Percentiles rank a stretch among this genome's conserved stretches.
phyloP scores from a whole-genome alignment of 2,888 invertebrate genomes.

The Cosmia pyralina region DNA sequence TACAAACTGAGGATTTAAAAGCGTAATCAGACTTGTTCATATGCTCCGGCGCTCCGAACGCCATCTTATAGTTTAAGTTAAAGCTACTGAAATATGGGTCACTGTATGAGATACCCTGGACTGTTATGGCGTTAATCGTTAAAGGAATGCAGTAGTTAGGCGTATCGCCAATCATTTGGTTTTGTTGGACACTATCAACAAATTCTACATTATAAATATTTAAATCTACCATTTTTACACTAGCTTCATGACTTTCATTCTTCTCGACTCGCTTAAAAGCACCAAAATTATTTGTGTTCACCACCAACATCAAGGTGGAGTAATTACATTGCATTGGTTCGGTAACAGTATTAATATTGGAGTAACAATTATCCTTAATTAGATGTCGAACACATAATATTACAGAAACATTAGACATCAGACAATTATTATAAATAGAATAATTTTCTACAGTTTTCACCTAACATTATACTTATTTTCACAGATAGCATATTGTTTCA shows the following conservation, averaged over 20 bases:
- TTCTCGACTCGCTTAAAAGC: constrained; percentile 90
- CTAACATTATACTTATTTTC: constrained; percentile 91
- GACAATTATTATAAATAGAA: constrained; percentile 91
- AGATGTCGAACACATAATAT: constrained; percentile 92
- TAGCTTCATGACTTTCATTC: constrained; percentile 90
- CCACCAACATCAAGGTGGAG: constrained; percentile 91
- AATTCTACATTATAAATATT: constrained; percentile 90
- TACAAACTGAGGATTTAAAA: constrained; percentile 91
- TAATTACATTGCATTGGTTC: constrained; percentile 91
- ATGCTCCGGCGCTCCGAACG: constrained; percentile 89
- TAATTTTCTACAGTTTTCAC: constrained; percentile 90
- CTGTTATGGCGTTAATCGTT: constrained; percentile 91
- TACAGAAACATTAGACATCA: constrained; percentile 91
- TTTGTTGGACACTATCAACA: constrained; percentile 91
- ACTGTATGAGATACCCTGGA: constrained; percentile 91
- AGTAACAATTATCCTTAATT: constrained; percentile 91
- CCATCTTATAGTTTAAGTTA: constrained; percentile 91
- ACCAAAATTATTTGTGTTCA: constrained; percentile 90
- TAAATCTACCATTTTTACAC: constrained; percentile 90
- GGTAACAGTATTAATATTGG: constrained; percentile 90
- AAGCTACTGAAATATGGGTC: constrained; percentile 91
- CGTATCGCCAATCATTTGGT: constrained; percentile 91
- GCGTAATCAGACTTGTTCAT: constrained; percentile 91
- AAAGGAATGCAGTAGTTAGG: constrained; percentile 91
- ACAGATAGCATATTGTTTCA: constrained; percentile 93